Conservation (phyloP, 2,888 invertebrate species). For the Drosophila borborema region DNA sequence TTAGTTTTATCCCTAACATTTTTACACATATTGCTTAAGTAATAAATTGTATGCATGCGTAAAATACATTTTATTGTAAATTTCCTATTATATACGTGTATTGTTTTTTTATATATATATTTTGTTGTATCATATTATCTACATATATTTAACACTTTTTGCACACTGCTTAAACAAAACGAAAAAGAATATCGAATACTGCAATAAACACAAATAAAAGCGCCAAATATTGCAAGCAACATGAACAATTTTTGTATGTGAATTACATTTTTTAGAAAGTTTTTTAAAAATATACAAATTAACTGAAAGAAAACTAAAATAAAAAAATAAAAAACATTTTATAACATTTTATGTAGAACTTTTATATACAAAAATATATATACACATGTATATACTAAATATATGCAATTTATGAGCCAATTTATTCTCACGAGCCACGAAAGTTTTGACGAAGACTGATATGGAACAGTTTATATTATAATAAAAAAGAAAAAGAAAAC, state of each 20-base stretch:
- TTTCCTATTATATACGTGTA: slow-evolving; percentile 48
- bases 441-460: slow-evolving; percentile 70
- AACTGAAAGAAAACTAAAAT: neutral
- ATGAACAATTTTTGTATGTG: slow-evolving; percentile 58
- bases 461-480: slow-evolving; percentile 67
- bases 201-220: slow-evolving; percentile 38
- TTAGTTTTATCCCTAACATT: slow-evolving; percentile 47
- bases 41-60: slow-evolving; percentile 56
- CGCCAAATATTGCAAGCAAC: slow-evolving; percentile 76
- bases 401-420: slow-evolving; percentile 70
- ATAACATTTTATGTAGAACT: slow-evolving; percentile 71
- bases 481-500: neutral
- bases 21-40: slow-evolving; percentile 40
- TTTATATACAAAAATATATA: slow-evolving; percentile 57
- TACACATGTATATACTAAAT: slow-evolving; percentile 32
- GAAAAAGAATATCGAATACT: slow-evolving; percentile 25
- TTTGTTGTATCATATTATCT: slow-evolving; percentile 30
- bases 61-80: slow-evolving; percentile 60
- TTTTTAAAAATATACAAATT: slow-evolving; percentile 63
- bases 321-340: slow-evolving; percentile 52
- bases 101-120: slow-evolving; percentile 25
- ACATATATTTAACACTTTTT: slow-evolving; percentile 24
- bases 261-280: slow-evolving; percentile 50
- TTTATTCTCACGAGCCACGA: slow-evolving; percentile 74
- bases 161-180: slow-evolving; percentile 32